phyloP scores from a whole-genome alignment of 2,113 vertebrate species.

The Polypterus senegalus region DNA sequence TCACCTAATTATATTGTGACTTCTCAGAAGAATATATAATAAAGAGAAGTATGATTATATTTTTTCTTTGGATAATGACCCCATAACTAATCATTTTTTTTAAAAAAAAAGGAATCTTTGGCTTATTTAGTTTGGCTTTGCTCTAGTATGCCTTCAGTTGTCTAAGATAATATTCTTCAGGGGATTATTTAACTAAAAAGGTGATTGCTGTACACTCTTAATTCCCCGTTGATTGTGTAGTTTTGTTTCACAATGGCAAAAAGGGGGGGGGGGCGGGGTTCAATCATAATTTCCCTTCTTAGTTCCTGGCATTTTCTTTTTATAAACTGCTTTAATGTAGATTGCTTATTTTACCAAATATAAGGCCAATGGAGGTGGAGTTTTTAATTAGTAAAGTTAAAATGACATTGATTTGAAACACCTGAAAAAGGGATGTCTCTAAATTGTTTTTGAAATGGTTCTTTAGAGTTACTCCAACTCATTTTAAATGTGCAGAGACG shows the following conservation, averaged over 20 bases:
- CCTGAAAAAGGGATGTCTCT: too few relatives aligned
- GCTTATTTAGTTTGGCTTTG: constrained; percentile 44
- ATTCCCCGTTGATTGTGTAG: too few relatives aligned
- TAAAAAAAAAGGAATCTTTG: constrained; percentile 32
- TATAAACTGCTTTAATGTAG: constrained; percentile 8
- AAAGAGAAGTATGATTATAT: constrained; percentile 50
- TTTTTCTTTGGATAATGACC: constrained; percentile 53
- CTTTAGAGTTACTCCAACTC: too few relatives aligned
- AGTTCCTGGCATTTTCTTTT: constrained; percentile 6
- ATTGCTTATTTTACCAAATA: constrained; percentile 11
- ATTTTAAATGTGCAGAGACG: too few relatives aligned
- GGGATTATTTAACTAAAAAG: constrained; percentile 38
- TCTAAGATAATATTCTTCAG: constrained; percentile 38
- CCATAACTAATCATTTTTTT: constrained; percentile 46
- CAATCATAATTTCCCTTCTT: constrained; percentile 8
- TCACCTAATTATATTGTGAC: constrained; percentile 31
- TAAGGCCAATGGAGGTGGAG: background rate
- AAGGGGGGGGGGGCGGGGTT: too few relatives aligned
- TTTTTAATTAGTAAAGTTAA: constrained; percentile 1
- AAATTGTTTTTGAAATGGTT: too few relatives aligned
- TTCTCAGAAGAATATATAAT: constrained; percentile 47
- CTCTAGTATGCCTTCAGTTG: constrained; percentile 35
- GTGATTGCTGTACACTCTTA: constrained; percentile 13
- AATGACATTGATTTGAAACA: background rate
- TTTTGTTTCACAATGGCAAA: too few relatives aligned